Evolutionary conservation across 2,113 vertebrate genomes (phyloP).

Genomic region (Psilopogon haemacephalus): DNA sequence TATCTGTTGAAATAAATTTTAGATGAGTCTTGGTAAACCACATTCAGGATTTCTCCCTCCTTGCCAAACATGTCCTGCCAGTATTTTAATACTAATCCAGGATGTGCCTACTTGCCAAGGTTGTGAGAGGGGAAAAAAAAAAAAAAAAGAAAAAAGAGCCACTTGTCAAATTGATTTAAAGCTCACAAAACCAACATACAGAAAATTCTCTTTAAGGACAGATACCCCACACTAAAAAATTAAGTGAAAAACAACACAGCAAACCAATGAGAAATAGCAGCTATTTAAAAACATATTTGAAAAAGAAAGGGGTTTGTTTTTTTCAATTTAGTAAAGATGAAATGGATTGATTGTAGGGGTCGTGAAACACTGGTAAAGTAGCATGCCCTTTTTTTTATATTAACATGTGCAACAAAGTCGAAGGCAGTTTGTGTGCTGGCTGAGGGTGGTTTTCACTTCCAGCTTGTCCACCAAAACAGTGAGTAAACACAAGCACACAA

Average conservation of each 20-base stretch:
- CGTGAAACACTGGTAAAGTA: not conserved
- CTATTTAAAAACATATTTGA: not conserved
- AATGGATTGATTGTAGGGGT: not conserved
- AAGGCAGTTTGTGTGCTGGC: not conserved
- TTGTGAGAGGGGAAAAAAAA: not conserved
- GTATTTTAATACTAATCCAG: not conserved
- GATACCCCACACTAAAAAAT: not conserved
- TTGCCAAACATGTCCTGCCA: not conserved
- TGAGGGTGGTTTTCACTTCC: not conserved
- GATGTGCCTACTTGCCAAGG: not conserved
- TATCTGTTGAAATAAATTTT: not conserved
- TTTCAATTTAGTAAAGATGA: not conserved
- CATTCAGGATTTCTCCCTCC: not conserved
- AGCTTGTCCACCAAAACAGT: not conserved
- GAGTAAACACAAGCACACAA: not conserved
- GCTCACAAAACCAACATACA: not conserved
- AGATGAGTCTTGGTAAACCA: not conserved
- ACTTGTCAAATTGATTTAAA: not conserved
- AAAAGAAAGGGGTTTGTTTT: not conserved
- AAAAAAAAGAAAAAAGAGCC: not conserved
- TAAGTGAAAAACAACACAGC: not conserved
- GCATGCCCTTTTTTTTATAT: not conserved
- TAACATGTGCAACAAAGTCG: not conserved
- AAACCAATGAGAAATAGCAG: not conserved
- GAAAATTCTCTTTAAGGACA: not conserved